A percentile compares a stretch with the other conserved stretches of the same genome.
Conservation (phyloP, 2,888 invertebrate species). For the Acholoe squamosa region DNA sequence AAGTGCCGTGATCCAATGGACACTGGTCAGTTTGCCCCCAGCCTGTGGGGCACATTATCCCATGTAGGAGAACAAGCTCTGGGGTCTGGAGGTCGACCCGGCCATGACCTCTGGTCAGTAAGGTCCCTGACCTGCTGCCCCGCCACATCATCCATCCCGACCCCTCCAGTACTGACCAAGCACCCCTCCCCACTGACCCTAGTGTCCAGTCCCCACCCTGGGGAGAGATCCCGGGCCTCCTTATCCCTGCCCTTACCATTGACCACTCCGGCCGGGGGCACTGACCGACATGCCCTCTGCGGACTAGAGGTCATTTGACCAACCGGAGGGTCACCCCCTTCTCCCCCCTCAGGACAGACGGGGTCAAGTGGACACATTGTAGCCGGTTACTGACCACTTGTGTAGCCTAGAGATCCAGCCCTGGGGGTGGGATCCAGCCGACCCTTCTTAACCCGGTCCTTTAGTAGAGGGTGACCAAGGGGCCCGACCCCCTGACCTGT, state of each 20-base stretch:
- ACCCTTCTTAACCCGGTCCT: conserved; percentile 12
- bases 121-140: conserved; percentile 51
- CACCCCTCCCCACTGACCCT: not conserved
- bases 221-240: conserved; percentile 38
- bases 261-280: conserved; percentile 37
- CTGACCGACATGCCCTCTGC: conserved; percentile 55
- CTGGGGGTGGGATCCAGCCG: not conserved
- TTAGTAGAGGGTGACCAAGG: conserved; percentile 25
- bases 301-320: conserved; percentile 33
- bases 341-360: not conserved
- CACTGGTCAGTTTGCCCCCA: conserved; percentile 32
- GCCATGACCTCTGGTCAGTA: conserved; percentile 40
- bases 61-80: not conserved
- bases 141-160: conserved; percentile 49
- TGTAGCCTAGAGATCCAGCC: conserved; percentile 30
- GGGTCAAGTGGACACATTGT: conserved; percentile 58
- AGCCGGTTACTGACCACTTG: not conserved
- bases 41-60: conserved; percentile 37
- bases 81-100: conserved; percentile 17
- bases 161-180: not conserved
- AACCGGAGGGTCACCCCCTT: conserved; percentile 34
- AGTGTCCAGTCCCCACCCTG: conserved; percentile 42
- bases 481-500: conserved; percentile 34
- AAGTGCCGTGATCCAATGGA: conserved; percentile 10
- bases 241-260: conserved; percentile 40